Evolutionary conservation across 2,888 invertebrate genomes (phyloP), one percentile per base, ranked within the genome.

Genomic region (Stenotaenia linearis): DNA sequence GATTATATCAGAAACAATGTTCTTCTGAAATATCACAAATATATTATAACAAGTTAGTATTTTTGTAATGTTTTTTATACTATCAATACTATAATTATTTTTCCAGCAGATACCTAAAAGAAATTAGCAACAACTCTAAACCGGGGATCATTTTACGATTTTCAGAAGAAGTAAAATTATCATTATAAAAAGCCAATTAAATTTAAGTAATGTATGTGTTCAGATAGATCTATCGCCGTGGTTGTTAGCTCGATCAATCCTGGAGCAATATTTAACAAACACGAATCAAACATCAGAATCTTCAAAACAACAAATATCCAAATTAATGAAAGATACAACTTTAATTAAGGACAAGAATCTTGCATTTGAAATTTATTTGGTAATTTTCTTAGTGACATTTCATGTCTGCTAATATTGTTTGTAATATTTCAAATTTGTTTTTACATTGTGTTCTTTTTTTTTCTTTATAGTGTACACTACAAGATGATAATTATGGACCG

Each of bases 401-500:
- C n/a, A n/a, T n/a, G n/a, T n/a, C n/a, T n/a, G n/a, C n/a, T n/a
- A n/a, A 69, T 50, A 69, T 75, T 50, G 6, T n/a, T 45, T 7
- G 18, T 45, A 32, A 32, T 32, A 9, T 18, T 50, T 18, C 12
- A 28, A 69, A 69, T 9, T 69, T 69, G 12, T 28, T 25, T 28
- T 81, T 32, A 23, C n/a, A n/a, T n/a, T n/a, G n/a, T n/a, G n/a
- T n/a, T n/a, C n/a, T 80, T 50, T 82, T 80, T 80, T 82, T 83
- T 83, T 84, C 82, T 83, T 90, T 90, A 82, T 87, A 94, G 91
- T 93, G 93, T 84, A 89, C 91, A 7, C 88, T 93, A 82, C 91
- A 92, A 86, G 96, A 97, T 85, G 92, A 93, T 84, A 90, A 92
- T 82, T 95, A 96, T 87, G 95, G 96, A 56, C 92, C 93, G 0